These are phyloP conservation scores for Crenuchus spilurus DNA, from an alignment of 2,797 vertebrate genomes.

Conservation along the genomic window DNA sequence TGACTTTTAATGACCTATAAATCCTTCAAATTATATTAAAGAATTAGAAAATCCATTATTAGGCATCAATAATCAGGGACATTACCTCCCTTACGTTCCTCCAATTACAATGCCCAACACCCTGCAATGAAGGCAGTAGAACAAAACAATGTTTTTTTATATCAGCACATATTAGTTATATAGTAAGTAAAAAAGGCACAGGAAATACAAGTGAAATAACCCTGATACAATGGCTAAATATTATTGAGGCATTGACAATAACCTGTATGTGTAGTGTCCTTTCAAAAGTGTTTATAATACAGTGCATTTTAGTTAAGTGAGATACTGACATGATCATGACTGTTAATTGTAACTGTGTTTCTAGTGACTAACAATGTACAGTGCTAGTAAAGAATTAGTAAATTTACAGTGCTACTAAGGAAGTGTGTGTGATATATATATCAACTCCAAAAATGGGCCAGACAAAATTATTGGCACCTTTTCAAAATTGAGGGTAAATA, in stretches of 20 bases:
- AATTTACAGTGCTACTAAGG: too few species aligned
- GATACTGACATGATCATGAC: too few species aligned
- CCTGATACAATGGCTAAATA: background rate
- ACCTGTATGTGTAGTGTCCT: background rate
- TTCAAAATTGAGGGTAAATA: too few species aligned
- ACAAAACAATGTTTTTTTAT: constrained; percentile 4
- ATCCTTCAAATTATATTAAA: constrained; percentile 8
- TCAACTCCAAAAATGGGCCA: too few species aligned
- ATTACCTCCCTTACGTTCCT: background rate
- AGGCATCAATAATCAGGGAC: background rate
- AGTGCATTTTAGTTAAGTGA: background rate
- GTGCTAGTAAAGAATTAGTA: too few species aligned
- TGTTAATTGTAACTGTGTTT: too few species aligned
- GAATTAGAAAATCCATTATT: background rate
- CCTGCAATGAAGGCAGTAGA: background rate
- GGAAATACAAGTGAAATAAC: background rate
- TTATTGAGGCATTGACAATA: background rate
- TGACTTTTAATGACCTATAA: constrained; percentile 45
- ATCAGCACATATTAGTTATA: background rate
- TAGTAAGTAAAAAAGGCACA: background rate
- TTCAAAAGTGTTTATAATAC: background rate
- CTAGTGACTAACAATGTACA: too few species aligned
- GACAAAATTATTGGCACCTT: too few species aligned
- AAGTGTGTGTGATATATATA: too few species aligned
- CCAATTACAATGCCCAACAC: background rate